phyloP scores from a whole-genome alignment of 1,140 invertebrate species.

The Andricus grossulariae region DNA sequence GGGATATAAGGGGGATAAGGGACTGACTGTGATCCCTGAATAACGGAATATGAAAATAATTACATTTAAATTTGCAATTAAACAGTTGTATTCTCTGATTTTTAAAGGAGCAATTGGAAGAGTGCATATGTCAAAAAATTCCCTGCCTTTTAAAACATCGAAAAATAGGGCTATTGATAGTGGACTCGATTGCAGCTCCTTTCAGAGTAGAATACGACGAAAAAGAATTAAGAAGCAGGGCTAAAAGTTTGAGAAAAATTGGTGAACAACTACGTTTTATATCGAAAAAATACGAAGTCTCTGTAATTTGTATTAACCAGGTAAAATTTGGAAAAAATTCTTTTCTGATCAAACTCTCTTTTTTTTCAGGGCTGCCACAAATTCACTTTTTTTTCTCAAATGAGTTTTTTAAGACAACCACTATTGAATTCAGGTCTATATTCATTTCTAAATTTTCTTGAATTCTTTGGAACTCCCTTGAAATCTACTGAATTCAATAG shows the following conservation, averaged over 20 bases:
- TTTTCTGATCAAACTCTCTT: constrained; percentile 13
- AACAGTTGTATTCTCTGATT: constrained; percentile 2
- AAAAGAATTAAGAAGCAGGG: constrained; percentile 70
- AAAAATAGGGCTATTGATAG: constrained; percentile 81
- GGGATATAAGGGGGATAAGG: too few species aligned
- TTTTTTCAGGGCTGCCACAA: not conserved
- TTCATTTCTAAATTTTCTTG: too few species aligned
- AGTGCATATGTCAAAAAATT: constrained; percentile 78
- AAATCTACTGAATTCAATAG: too few species aligned
- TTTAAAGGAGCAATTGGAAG: constrained; percentile 77
- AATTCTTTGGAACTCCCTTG: too few species aligned
- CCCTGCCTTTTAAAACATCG: constrained; percentile 71
- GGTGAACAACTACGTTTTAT: constrained; percentile 78
- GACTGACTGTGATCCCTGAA: too few species aligned
- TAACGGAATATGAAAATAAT: too few species aligned
- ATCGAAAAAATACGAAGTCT: constrained; percentile 76
- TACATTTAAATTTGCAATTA: too few species aligned
- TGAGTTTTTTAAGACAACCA: too few species aligned
- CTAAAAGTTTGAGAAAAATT: constrained; percentile 79
- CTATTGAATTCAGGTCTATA: too few species aligned
- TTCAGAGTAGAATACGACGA: constrained; percentile 81
- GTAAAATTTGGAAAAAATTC: constrained; percentile 70
- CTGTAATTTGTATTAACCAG: constrained; percentile 85
- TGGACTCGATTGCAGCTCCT: constrained; percentile 86
- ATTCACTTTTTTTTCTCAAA: too few species aligned